Evolutionary conservation across 1,140 invertebrate genomes (phyloP).

Genomic region (Harpegnathos saltator): DNA sequence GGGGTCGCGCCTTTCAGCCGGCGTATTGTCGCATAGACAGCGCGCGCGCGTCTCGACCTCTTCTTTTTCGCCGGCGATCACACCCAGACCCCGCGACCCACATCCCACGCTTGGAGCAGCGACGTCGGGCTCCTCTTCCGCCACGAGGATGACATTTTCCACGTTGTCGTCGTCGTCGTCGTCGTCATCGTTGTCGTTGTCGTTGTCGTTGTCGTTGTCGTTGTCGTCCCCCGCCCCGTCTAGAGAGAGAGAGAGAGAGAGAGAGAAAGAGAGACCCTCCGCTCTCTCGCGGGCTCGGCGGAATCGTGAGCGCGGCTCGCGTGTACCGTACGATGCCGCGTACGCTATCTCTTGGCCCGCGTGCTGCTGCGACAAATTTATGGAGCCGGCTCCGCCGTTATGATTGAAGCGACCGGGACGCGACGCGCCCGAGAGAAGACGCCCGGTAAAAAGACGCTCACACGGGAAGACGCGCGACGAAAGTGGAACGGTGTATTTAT

Average conservation of each 20-base stretch:
- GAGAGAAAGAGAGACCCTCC: not conserved
- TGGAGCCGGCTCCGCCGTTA: constrained; percentile 58
- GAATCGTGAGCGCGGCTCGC: constrained; percentile 53
- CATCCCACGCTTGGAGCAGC: constrained; percentile 78
- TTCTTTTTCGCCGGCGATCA: constrained; percentile 73
- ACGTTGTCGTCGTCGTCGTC: constrained; percentile 22
- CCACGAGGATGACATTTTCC: constrained; percentile 77
- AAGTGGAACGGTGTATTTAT: constrained; percentile 58
- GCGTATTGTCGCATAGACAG: not conserved
- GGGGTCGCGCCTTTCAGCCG: constrained; percentile 70
- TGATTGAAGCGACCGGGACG: constrained; percentile 66
- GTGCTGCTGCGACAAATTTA: constrained; percentile 67
- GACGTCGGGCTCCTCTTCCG: constrained; percentile 74
- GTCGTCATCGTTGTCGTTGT: constrained; percentile 54
- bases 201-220: constrained; percentile 20
- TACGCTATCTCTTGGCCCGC: constrained; percentile 46
- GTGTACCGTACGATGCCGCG: constrained; percentile 24
- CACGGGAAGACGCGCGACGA: constrained; percentile 25
- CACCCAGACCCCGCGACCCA: constrained; percentile 78
- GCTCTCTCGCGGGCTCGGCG: constrained; percentile 45
- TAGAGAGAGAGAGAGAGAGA: no score
- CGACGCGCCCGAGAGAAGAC: not conserved
- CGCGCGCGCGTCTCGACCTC: constrained; percentile 14
- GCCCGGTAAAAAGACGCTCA: constrained; percentile 18
- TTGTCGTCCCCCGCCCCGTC: constrained; percentile 41